Percentiles rank a stretch among this genome's conserved stretches.
These are phyloP conservation scores for Zaprionus nigranus DNA, from an alignment of 1,140 invertebrate genomes.

Conservation along the genomic window DNA sequence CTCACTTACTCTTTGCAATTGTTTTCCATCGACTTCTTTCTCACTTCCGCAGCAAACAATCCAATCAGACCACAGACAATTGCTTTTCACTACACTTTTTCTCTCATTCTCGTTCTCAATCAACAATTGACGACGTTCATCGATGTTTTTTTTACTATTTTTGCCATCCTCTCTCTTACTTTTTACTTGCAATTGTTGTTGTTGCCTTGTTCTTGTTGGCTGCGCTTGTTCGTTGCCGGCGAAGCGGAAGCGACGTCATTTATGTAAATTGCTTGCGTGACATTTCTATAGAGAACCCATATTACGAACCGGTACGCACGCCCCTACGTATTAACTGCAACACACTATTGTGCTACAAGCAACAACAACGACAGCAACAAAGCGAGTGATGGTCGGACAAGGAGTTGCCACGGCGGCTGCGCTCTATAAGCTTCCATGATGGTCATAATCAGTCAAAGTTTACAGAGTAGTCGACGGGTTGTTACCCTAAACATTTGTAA, in stretches of 20 bases:
- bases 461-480: not conserved
- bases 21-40: constrained; percentile 63
- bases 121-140: not conserved
- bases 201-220: constrained; percentile 44
- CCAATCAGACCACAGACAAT: constrained; percentile 46
- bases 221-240: constrained; percentile 31
- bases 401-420: constrained; percentile 25
- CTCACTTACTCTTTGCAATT: constrained; percentile 45
- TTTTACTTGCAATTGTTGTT: constrained; percentile 59
- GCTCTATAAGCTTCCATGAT: constrained; percentile 42
- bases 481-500: not conserved
- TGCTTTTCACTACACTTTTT: constrained; percentile 46
- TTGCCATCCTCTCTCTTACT: constrained; percentile 22
- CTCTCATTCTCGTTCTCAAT: constrained; percentile 35
- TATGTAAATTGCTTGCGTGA: constrained; percentile 83
- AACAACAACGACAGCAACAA: not conserved
- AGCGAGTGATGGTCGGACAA: not conserved
- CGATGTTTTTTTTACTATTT: constrained; percentile 47
- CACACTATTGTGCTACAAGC: constrained; percentile 38
- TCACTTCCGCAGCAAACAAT: constrained; percentile 45
- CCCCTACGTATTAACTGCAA: constrained; percentile 42
- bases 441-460: constrained; percentile 25
- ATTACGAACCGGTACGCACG: constrained; percentile 61
- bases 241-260: constrained; percentile 77
- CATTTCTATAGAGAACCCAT: constrained; percentile 66